phyloP scores from a whole-genome alignment of 2,888 invertebrate genomes.

The Melolontha melolontha region DNA sequence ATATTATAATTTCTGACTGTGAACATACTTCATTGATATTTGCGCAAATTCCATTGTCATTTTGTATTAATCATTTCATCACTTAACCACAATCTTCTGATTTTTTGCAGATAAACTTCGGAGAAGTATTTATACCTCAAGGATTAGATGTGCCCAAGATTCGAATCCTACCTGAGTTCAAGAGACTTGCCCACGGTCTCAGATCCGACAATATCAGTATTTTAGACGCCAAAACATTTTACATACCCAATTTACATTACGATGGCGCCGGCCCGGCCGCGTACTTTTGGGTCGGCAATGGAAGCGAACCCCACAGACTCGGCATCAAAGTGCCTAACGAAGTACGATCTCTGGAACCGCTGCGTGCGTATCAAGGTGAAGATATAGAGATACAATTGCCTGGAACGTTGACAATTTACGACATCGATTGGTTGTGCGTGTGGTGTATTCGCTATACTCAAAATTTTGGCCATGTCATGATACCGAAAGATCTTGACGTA shows the following conservation, averaged over 20 bases:
- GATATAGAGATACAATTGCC: slow-evolving; percentile 93
- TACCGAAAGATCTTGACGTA: slow-evolving; percentile 89
- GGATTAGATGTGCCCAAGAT: slow-evolving; percentile 84
- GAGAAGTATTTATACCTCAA: slow-evolving; percentile 83
- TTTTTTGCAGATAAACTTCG: slow-evolving; percentile 83
- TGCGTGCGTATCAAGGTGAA: slow-evolving; percentile 89
- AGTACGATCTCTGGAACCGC: slow-evolving; percentile 82
- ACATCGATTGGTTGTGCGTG: slow-evolving; percentile 91
- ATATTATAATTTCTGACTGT: slow-evolving; percentile 32
- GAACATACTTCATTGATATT: no score
- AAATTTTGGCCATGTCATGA: slow-evolving; percentile 90
- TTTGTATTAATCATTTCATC: no score
- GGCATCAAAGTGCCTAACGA: slow-evolving; percentile 93
- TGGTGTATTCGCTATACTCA: slow-evolving; percentile 93
- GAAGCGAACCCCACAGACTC: slow-evolving; percentile 81
- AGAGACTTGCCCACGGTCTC: slow-evolving; percentile 87
- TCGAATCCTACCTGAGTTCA: slow-evolving; percentile 86
- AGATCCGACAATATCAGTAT: slow-evolving; percentile 93
- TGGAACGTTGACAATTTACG: slow-evolving; percentile 85
- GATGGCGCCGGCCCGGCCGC: slow-evolving; percentile 94
- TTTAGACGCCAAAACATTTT: slow-evolving; percentile 90
- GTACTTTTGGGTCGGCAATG: slow-evolving; percentile 95
- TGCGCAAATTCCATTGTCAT: no score
- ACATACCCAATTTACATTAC: slow-evolving; percentile 92
- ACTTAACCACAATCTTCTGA: no score